phyloP scores from a whole-genome alignment of 1,140 invertebrate genomes.

The Magallana ariakensis region DNA sequence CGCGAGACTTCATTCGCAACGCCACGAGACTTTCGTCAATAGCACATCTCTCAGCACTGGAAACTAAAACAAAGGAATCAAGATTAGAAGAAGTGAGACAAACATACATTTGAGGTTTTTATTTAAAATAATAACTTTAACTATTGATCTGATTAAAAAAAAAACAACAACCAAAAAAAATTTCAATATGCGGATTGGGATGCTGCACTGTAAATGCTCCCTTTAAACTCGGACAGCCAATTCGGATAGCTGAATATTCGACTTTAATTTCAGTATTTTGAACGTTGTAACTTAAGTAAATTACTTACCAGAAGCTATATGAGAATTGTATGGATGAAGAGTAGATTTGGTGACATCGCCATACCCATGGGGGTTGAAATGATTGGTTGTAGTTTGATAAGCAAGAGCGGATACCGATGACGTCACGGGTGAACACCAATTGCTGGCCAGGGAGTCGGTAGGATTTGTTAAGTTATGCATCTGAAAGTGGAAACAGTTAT shows the following conservation, averaged over 20 bases:
- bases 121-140: too few species aligned
- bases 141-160: too few species aligned
- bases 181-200: too few species aligned
- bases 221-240: too few species aligned
- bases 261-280: too few species aligned
- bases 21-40: constrained; percentile 71
- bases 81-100: constrained; percentile 15
- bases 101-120: not conserved
- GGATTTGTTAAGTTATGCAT: constrained; percentile 58
- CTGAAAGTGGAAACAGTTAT: constrained; percentile 41
- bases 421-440: constrained; percentile 59
- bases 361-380: constrained; percentile 54
- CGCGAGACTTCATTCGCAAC: constrained; percentile 72
- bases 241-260: too few species aligned
- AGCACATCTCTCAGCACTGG: constrained; percentile 62
- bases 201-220: too few species aligned
- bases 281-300: too few species aligned
- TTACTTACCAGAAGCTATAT: constrained; percentile 59
- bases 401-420: constrained; percentile 50
- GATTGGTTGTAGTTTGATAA: constrained; percentile 46
- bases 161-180: too few species aligned
- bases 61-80: constrained; percentile 53
- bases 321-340: constrained; percentile 59
- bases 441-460: constrained; percentile 57
- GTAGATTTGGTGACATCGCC: constrained; percentile 66